Conservation (phyloP, 2,888 invertebrate genomes). For the Drosophila phalerata region DNA sequence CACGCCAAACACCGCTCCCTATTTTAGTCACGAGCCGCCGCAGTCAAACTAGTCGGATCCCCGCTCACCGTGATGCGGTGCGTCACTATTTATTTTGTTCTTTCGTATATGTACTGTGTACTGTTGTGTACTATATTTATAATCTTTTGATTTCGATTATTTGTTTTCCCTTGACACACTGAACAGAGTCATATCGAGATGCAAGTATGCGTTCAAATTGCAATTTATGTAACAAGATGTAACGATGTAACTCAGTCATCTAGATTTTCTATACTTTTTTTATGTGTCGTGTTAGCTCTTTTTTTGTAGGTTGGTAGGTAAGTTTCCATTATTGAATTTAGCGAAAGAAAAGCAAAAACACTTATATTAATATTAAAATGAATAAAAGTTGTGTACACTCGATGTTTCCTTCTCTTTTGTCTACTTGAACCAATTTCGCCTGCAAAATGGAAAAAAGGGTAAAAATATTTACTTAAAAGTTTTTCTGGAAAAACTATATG, state of each 20-base stretch:
- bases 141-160: slow-evolving; percentile 28
- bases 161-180: slow-evolving; percentile 26
- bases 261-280: slow-evolving; percentile 36
- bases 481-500: slow-evolving; percentile 20
- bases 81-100: slow-evolving; percentile 38
- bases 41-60: slow-evolving; percentile 71
- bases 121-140: slow-evolving; percentile 48
- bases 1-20: slow-evolving; percentile 95
- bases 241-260: slow-evolving; percentile 38
- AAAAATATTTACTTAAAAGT: slow-evolving; percentile 6
- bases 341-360: slow-evolving; percentile 51
- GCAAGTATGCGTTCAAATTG: slow-evolving; percentile 28
- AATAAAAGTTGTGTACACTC: slow-evolving; percentile 37
- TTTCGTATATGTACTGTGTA: slow-evolving; percentile 40
- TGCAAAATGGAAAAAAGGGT: slow-evolving; percentile 33
- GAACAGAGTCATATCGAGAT: slow-evolving; percentile 66
- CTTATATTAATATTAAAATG: slow-evolving; percentile 33
- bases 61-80: slow-evolving; percentile 2
- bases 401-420: slow-evolving; percentile 8
- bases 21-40: slow-evolving; percentile 91
- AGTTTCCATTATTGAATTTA: slow-evolving; percentile 69
- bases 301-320: slow-evolving; percentile 51
- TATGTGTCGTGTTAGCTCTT: slow-evolving; percentile 45
- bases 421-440: slow-evolving; percentile 69
- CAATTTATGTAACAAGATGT: slow-evolving; percentile 24